Percentiles rank a stretch among this genome's conserved stretches.
Evolutionary conservation across 2,888 invertebrate genomes (phyloP).

Genomic region (Orthonychiurus folsomi): DNA sequence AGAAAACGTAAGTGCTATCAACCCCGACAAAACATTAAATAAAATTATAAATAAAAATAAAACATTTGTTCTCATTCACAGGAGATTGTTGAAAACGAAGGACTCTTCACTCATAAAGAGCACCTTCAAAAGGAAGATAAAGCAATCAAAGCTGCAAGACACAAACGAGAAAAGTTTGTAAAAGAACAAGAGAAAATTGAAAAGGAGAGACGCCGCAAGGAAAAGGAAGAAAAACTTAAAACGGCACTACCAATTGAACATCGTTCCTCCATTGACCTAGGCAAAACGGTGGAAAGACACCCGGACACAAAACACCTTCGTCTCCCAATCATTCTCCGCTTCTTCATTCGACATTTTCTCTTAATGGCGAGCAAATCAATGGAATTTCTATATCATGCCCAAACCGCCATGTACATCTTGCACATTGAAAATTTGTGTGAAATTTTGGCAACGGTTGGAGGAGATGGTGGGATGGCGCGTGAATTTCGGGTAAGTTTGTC

Average conservation of each 20-base stretch:
- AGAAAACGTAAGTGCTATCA: slow-evolving; percentile 30
- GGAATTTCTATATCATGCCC: slow-evolving; percentile 53
- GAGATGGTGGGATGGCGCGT: neutral
- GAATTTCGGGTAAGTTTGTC: neutral
- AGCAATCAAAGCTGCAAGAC: too few relatives aligned
- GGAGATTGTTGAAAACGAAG: too few relatives aligned
- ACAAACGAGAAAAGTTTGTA: too few relatives aligned
- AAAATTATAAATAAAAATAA: too few relatives aligned
- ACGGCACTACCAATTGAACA: too few relatives aligned
- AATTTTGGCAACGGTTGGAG: slow-evolving; percentile 46
- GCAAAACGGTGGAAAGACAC: slow-evolving; percentile 18
- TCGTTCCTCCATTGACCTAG: too few relatives aligned
- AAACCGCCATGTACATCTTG: slow-evolving; percentile 59
- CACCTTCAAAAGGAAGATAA: too few relatives aligned
- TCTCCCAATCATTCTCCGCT: slow-evolving; percentile 47
- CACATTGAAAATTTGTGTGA: slow-evolving; percentile 60
- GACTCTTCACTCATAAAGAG: too few relatives aligned
- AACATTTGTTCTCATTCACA: too few relatives aligned
- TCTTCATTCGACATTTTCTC: slow-evolving; percentile 63
- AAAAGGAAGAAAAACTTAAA: too few relatives aligned
- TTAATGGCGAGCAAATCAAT: slow-evolving; percentile 59
- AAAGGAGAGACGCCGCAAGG: too few relatives aligned
- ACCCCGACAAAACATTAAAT: slow-evolving; percentile 30
- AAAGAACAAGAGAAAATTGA: too few relatives aligned
- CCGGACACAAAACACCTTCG: slow-evolving; percentile 20